Conservation (phyloP, 30 jellyfish, hydroid and myxozoan genomes). For the Aurelia sp. region DNA sequence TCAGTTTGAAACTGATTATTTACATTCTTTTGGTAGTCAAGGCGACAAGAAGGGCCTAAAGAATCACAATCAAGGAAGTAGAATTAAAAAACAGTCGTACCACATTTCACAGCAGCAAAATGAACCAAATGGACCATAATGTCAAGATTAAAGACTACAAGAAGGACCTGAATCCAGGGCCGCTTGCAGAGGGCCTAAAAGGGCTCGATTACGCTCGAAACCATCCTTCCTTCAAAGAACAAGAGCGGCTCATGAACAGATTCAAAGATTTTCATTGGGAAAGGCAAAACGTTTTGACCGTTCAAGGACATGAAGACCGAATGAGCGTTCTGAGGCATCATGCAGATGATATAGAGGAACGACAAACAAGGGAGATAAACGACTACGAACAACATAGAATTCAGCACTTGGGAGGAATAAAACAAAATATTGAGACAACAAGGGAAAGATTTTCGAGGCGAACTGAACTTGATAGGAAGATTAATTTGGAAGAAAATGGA, state of each 20-base stretch:
- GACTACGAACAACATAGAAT: conserved; percentile 60
- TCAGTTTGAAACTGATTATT: too few species aligned
- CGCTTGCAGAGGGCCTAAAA: conserved; percentile 14
- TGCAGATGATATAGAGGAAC: conserved; percentile 24
- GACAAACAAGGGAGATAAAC: conserved; percentile 44
- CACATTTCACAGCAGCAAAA: neutral
- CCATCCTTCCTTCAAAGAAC: conserved; percentile 36
- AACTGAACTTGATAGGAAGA: conserved; percentile 56
- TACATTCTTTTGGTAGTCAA: too few species aligned
- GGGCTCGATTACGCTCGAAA: conserved; percentile 25
- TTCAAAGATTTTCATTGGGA: conserved; percentile 74
- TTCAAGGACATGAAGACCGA: conserved; percentile 62
- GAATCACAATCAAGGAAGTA: too few species aligned
- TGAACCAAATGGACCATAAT: conserved; percentile 82
- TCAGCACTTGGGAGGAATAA: conserved; percentile 62
- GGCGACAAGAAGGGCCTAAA: too few species aligned
- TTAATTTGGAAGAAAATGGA: conserved; percentile 22
- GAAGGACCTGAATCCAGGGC: conserved; percentile 34
- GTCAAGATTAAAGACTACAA: conserved; percentile 64
- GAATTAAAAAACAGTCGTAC: too few species aligned
- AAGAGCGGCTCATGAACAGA: conserved; percentile 59
- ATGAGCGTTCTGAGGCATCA: conserved; percentile 59
- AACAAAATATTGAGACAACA: conserved; percentile 49
- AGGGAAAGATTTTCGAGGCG: conserved; percentile 70
- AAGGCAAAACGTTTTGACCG: conserved; percentile 49